Conservation (phyloP, 2,113 vertebrate species). For the Anoura caudifer region DNA sequence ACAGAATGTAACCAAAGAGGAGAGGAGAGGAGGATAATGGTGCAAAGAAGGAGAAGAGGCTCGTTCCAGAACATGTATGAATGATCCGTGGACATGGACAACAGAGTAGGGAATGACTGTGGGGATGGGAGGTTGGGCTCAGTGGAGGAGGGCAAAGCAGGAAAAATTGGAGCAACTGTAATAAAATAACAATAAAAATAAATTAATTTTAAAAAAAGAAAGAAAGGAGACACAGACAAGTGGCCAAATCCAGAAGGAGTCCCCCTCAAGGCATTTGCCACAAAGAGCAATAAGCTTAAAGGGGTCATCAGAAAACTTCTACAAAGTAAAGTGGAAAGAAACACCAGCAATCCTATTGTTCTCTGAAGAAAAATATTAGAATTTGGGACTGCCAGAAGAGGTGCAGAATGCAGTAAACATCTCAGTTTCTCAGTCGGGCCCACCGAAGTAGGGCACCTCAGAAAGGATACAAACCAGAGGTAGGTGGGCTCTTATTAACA, state of each 20-base stretch:
- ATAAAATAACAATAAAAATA: too few species aligned
- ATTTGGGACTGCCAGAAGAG: not conserved
- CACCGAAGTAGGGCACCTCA: not conserved
- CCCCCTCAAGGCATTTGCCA: not conserved
- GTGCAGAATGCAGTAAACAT: not conserved
- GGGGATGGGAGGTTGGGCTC: too few species aligned
- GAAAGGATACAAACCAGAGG: not conserved
- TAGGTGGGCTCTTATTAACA: too few species aligned
- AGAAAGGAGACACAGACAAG: not conserved
- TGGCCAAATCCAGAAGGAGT: not conserved
- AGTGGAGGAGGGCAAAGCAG: too few species aligned
- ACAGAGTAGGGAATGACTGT: too few species aligned
- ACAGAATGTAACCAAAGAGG: too few species aligned
- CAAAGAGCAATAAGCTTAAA: not conserved
- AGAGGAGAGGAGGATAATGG: too few species aligned
- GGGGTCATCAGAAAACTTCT: not conserved
- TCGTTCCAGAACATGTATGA: too few species aligned
- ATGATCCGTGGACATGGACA: too few species aligned
- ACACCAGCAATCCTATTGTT: not conserved
- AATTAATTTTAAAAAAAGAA: too few species aligned
- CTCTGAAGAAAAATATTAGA: not conserved
- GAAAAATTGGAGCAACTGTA: too few species aligned
- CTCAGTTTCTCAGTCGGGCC: not conserved
- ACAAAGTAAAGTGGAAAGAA: not conserved
- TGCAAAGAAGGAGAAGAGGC: too few species aligned